Base-by-base conservation (phyloP, 2,888 invertebrate genomes). In the Cataglyphis albicans region DNA sequence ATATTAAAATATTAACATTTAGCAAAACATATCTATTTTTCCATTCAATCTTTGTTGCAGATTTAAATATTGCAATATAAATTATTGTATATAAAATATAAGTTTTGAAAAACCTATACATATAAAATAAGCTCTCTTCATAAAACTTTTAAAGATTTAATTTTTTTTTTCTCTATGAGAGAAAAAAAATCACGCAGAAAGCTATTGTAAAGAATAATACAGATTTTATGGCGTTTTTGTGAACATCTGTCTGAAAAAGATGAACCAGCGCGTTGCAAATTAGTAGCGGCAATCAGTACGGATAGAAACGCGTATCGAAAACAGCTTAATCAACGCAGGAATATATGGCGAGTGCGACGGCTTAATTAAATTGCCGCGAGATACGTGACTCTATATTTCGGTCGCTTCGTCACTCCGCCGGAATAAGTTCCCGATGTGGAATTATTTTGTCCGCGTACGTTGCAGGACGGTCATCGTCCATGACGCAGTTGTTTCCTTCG, bases 321-420 rank as follows among this genome's bases (percentile, higher is more conserved):
- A 80, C 59, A 80, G 59, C 44, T 80, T 80, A 59, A 80, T 80
- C 59, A 48, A 59, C 59, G 59, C 32, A 35, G 59, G 18, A 29
- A 59, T 72, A 35, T 72, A 80, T 35, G 25, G 59, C 73, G 73
- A 25, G 35, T 1, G 44, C 18, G 35, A 72, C 32, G 25, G 44
- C 35, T 80, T 72, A 73, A 67, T 81, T 72, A 86, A 87, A 81
- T 84, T 64, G 68, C 59, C 29, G n/a, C 52, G 67, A 70, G 57
- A 72, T 75, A 80, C 25, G n/a, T 64, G 65, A 21, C 1, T 57
- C 1, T 57, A 15, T 29, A 35, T 44, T 73, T 63, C 21, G 52
- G 12, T 41, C 35, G 35, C 12, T 55, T 41, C 52, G 57, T 64
- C 82, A 59, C 75, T 70, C n/a, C 21, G 9, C 55, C 10, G 61